Evolutionary conservation across 2,797 vertebrate species (phyloP).

Genomic region (Acanthiza pusilla): DNA sequence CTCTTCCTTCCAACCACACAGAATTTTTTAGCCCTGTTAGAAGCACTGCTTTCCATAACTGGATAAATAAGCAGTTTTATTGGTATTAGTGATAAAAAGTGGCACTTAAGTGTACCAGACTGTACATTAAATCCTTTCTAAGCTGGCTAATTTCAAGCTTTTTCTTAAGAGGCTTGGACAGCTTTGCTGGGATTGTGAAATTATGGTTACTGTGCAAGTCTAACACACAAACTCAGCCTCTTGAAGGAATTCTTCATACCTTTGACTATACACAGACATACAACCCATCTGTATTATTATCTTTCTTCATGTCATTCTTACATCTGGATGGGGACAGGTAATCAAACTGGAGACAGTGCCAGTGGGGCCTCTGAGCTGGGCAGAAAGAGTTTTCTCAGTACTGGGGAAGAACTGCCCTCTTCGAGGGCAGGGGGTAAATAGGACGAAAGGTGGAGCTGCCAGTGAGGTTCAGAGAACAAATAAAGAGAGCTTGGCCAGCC

Average conservation of each 20-base stretch:
- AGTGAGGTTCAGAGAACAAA: neutral
- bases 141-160: neutral
- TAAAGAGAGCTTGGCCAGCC: neutral
- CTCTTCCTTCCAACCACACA: neutral
- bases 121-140: neutral
- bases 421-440: rapidly evolving
- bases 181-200: neutral
- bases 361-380: neutral
- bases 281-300: neutral
- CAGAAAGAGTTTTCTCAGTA: neutral
- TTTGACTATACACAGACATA: neutral
- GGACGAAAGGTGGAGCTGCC: neutral
- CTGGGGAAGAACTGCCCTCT: rapidly evolving
- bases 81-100: neutral
- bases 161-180: neutral
- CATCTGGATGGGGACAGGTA: neutral
- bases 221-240: neutral
- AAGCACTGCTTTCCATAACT: neutral
- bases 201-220: neutral
- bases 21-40: neutral
- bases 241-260: neutral
- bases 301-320: neutral
- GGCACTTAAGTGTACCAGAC: neutral
- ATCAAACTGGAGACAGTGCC: neutral
- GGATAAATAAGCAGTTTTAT: neutral